Evolutionary conservation across 2,888 invertebrate genomes (phyloP), one percentile per base, ranked within the genome.

Genomic region (Lypha dubia): DNA sequence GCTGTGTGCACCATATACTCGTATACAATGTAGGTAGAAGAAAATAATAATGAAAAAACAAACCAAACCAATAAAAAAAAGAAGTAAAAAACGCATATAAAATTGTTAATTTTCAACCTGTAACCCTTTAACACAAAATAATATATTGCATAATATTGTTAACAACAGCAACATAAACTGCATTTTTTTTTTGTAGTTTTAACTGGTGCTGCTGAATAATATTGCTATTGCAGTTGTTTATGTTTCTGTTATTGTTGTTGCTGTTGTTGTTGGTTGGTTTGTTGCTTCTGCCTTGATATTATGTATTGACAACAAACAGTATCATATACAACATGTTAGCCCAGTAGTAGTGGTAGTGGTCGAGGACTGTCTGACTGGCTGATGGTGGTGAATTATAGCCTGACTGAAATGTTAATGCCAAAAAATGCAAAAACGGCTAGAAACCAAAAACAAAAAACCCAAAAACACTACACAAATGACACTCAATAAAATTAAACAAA

Each of bases 61-160:
- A 20, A 1, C 58, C 11, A 56, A 38, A 51, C 13, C 24, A 56
- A 8, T n/a, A n/a, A n/a, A 46, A 46, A 28, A 51, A 60, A n/a
- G 22, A 22, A 58, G 58, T n/a, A n/a, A 28, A 51, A 68, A 68
- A 74, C 74, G 67, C 67, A 74, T 74, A 74, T 80, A 67, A 74
- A 58, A 74, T 79, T 79, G 83, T 79, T 83, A 83, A 68, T 68
- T 68, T 83, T 74, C 83, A 83, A 83, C 83, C 79, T 83, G 83
- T 83, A 83, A 79, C 79, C 83, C 83, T 83, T 83, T 70, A 81
- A 62, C 68, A 62, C 81, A 81, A n/a, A n/a, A 81, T 75, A 79
- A 75, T 62, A 75, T 75, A 81, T 81, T 81, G 68, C 75, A 81
- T 81, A 81, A 81, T 74, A 74, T 80, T 74, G 68, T 68, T 67